phyloP scores from a whole-genome alignment of 2,797 vertebrate genomes.

The Arrhamphus sclerolepis region DNA sequence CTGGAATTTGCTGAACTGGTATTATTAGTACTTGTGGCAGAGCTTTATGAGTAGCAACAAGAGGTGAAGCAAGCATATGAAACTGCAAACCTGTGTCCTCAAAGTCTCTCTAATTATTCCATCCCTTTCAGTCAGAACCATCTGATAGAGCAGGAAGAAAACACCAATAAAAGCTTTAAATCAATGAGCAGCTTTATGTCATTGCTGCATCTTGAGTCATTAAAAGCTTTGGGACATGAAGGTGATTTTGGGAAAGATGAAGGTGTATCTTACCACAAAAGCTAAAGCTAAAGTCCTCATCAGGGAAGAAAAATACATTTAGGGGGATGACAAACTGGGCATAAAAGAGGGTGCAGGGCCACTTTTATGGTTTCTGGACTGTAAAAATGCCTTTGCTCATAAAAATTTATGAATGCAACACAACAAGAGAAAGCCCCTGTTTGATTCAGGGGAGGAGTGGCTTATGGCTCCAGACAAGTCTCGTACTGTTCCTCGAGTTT shows the following conservation, averaged over 20 bases:
- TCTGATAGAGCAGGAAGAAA: too few species aligned
- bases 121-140: too few species aligned
- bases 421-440: neutral
- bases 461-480: neutral
- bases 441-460: neutral
- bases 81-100: too few species aligned
- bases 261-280: neutral
- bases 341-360: neutral
- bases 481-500: neutral
- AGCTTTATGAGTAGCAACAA: constrained; percentile 45
- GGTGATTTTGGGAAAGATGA: too few species aligned
- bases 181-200: too few species aligned
- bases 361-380: neutral
- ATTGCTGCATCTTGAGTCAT: too few species aligned
- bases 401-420: neutral
- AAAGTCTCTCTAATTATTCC: too few species aligned
- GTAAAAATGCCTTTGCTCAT: neutral
- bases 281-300: neutral
- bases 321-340: neutral
- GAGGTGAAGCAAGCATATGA: constrained; percentile 39
- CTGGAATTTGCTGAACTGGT: constrained; percentile 31
- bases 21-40: constrained; percentile 11
- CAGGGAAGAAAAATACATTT: neutral
- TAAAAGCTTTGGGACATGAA: too few species aligned
- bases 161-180: too few species aligned